phyloP scores from a whole-genome alignment of 2,888 invertebrate genomes.

The Drosophila mulleri region DNA sequence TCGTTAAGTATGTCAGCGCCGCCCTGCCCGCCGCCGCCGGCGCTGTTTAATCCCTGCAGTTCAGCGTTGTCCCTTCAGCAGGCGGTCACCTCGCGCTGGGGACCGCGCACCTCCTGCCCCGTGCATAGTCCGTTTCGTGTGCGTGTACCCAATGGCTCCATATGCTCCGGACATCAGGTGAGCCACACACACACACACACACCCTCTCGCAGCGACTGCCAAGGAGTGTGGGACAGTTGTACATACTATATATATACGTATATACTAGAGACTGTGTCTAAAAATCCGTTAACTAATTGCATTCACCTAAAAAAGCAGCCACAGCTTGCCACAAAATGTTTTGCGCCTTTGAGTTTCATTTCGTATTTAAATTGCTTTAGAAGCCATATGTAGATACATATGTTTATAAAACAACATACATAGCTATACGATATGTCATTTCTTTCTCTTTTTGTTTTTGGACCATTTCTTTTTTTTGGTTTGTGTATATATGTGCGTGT shows the following conservation, averaged over 20 bases:
- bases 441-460: background rate
- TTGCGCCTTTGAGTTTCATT: slow-evolving; percentile 72
- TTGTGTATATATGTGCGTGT: background rate
- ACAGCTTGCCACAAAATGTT: slow-evolving; percentile 78
- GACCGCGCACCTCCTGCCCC: slow-evolving; percentile 85
- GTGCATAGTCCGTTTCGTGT: slow-evolving; percentile 86
- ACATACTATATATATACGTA: slow-evolving; percentile 2
- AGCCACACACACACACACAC: slow-evolving; percentile 41
- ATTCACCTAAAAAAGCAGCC: slow-evolving; percentile 50
- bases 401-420: slow-evolving; percentile 24
- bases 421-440: slow-evolving; percentile 14
- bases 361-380: slow-evolving; percentile 57
- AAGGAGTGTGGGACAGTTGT: slow-evolving; percentile 11
- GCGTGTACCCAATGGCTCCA: slow-evolving; percentile 85
- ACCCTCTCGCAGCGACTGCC: slow-evolving; percentile 16
- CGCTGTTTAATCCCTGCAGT: slow-evolving; percentile 85
- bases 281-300: slow-evolving; percentile 78
- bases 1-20: slow-evolving; percentile 82
- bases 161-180: slow-evolving; percentile 86
- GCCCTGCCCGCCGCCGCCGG: slow-evolving; percentile 83
- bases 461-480: background rate
- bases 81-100: slow-evolving; percentile 84
- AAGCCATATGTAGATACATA: slow-evolving; percentile 27
- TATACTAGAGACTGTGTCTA: slow-evolving; percentile 47
- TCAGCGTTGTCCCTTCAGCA: slow-evolving; percentile 85